Evolutionary conservation across 2,113 vertebrate genomes (phyloP), one percentile per base, ranked within the genome.

Genomic region (Oncorhynchus mykiss): DNA sequence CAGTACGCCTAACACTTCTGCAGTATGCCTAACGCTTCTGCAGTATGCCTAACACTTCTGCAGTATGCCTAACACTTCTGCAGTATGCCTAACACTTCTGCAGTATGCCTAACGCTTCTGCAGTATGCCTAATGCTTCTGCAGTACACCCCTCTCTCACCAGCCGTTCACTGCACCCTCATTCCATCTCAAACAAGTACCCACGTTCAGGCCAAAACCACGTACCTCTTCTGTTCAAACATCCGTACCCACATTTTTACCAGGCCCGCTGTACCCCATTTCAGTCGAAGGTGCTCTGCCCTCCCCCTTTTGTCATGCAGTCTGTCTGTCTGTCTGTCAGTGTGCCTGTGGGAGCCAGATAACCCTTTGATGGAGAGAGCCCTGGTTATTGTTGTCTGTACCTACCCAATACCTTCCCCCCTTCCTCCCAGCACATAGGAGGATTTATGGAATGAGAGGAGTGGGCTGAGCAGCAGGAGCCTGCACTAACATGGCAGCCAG

Each of bases 281-380:
- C 66, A 82, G 84, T 88, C 85, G 79, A 84, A 88, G 82, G 82
- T 79, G 65, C 77, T 87, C 82, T 89, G 83, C 86, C 88, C 85
- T 83, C 77, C 8, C 9, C 39, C 9, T 12, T 45, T 11, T 11
- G 9, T 45, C 0, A 2, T 45, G 14, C 51, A 16, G 51, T 18
- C 64, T 87, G 87, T 87, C 86, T 88, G 81, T 86, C 86, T 88
- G 81, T 86, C 81, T 73, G 90, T 91, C 89, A 0, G 27, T 34
- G 86, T n/a, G 86, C 81, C 92, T 93, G 91, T 86, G 91, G 88
- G 89, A 90, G 87, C 88, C 88, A 87, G 91, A 92, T 93, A 91
- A 92, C 92, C 89, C 91, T 92, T 92, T 93, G 90, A 92, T 91
- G 89, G 89, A 91, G 90, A 91, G 88, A 87, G 34, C 70, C 18